A percentile compares a stretch with the other conserved stretches of the same genome.
phyloP scores from a whole-genome alignment of 2,888 invertebrate species.

The Anoplius nigerrimus region DNA sequence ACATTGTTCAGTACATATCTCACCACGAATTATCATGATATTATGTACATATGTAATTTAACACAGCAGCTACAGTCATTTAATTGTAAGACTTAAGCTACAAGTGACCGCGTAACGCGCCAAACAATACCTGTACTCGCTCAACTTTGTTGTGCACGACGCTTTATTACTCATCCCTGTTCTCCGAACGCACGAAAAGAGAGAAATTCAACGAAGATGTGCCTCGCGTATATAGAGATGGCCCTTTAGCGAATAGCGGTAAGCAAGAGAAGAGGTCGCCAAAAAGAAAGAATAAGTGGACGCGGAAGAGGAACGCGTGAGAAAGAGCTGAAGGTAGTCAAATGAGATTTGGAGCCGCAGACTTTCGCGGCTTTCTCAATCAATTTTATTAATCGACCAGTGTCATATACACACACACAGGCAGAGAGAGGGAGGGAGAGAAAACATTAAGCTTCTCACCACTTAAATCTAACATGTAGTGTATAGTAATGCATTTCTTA shows the following conservation, averaged over 20 bases:
- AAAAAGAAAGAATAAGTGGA: slow-evolving; percentile 25
- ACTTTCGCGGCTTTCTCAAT: slow-evolving; percentile 45
- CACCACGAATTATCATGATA: too few species aligned
- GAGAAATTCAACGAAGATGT: neutral
- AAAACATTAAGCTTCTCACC: too few species aligned
- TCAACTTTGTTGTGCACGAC: too few species aligned
- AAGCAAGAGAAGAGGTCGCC: slow-evolving; percentile 24
- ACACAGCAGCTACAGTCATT: too few species aligned
- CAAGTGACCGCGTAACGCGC: too few species aligned
- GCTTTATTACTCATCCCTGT: neutral
- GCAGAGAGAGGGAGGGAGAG: slow-evolving; percentile 29
- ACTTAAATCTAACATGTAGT: too few species aligned
- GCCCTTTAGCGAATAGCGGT: slow-evolving; percentile 6
- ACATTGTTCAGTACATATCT: too few species aligned
- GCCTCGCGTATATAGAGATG: too few species aligned
- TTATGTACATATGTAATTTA: too few species aligned
- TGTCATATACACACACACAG: slow-evolving; percentile 17
- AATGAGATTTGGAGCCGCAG: slow-evolving; percentile 43
- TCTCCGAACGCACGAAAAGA: neutral
- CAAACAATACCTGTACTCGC: too few species aligned
- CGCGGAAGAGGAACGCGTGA: slow-evolving; percentile 42
- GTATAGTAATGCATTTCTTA: too few species aligned
- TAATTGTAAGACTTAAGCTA: too few species aligned
- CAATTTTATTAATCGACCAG: slow-evolving; percentile 54
- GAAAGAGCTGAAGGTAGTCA: slow-evolving; percentile 45